A percentile compares a stretch with the other conserved stretches of the same genome.
phyloP scores from a whole-genome alignment of 2,888 invertebrate genomes.

The Lacanobia oleracea region DNA sequence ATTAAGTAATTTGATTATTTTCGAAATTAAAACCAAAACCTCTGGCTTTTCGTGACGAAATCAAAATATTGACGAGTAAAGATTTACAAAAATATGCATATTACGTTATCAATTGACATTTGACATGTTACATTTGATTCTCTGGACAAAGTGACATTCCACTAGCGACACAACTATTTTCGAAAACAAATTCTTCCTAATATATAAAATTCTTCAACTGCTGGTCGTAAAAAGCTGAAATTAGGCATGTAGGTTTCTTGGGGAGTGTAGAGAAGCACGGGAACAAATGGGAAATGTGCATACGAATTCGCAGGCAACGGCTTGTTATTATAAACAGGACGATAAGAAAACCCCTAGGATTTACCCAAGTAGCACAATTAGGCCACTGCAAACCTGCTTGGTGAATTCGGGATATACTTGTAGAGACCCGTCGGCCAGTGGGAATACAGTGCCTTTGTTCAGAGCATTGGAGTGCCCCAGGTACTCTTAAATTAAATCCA shows the following conservation, averaged over 20 bases:
- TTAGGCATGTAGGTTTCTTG: too few species aligned
- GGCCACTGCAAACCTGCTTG: not conserved
- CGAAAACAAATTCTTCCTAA: not conserved
- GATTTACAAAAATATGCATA: constrained; percentile 13
- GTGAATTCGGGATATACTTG: not conserved
- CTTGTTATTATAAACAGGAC: not conserved
- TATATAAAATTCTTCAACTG: too few species aligned
- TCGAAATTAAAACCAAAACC: not conserved
- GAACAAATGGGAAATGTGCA: too few species aligned
- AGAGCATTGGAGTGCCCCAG: not conserved
- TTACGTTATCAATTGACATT: constrained; percentile 46
- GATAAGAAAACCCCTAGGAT: too few species aligned
- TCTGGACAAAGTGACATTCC: not conserved
- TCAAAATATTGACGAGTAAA: not conserved
- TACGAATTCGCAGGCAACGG: too few species aligned
- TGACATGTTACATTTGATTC: constrained; percentile 17
- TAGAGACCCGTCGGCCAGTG: too few species aligned
- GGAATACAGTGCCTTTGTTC: too few species aligned
- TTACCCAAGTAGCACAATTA: too few species aligned
- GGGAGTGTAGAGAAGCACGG: too few species aligned
- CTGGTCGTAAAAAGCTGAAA: too few species aligned
- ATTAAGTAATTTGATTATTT: not conserved
- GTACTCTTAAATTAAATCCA: not conserved
- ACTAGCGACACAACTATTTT: not conserved
- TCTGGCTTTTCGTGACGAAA: not conserved